phyloP scores from a whole-genome alignment of 2,888 invertebrate genomes.

The Malacosoma neustria region DNA sequence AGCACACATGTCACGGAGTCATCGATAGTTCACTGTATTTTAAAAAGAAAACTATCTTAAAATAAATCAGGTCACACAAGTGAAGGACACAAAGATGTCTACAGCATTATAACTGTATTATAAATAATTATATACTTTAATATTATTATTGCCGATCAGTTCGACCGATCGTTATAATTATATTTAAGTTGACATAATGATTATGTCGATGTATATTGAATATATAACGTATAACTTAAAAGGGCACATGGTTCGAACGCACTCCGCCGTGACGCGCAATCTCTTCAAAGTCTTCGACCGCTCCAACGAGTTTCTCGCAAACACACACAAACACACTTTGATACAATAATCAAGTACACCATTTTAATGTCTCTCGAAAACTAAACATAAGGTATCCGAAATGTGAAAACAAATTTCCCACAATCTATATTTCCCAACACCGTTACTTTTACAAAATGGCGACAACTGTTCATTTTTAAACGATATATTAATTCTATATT shows the following conservation, averaged over 20 bases:
- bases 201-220: neutral
- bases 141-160: slow-evolving; percentile 33
- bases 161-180: slow-evolving; percentile 30
- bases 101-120: slow-evolving; percentile 23
- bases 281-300: neutral
- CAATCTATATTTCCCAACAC: neutral
- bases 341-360: no score
- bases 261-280: neutral
- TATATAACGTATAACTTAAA: neutral
- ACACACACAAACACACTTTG: neutral
- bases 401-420: no score
- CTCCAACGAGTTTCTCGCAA: neutral
- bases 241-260: neutral
- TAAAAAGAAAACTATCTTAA: slow-evolving; percentile 60
- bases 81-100: slow-evolving; percentile 48
- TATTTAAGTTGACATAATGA: neutral
- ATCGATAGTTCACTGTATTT: slow-evolving; percentile 37
- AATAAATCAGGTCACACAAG: slow-evolving; percentile 74
- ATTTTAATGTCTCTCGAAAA: neutral
- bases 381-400: neutral
- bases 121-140: slow-evolving; percentile 35
- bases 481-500: no score
- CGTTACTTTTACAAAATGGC: slow-evolving; percentile 7
- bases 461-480: slow-evolving; percentile 12
- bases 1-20: slow-evolving; percentile 16